Evolutionary conservation across 2,113 vertebrate genomes (phyloP).

Genomic region (Centrocercus urophasianus): DNA sequence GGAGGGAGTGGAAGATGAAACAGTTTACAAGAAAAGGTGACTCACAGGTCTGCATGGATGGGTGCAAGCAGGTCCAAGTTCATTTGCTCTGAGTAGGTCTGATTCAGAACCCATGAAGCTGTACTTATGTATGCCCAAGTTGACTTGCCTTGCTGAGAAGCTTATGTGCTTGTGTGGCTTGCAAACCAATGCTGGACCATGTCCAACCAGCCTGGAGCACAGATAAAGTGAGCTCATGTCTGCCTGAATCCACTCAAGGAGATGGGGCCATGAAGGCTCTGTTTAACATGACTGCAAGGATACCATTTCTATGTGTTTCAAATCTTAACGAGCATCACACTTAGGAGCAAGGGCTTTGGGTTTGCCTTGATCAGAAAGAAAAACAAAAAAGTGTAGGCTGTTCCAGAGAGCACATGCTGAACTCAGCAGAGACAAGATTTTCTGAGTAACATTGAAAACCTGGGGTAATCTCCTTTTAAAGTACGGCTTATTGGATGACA

Average conservation of each 20-base stretch:
- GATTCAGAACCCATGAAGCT: not conserved
- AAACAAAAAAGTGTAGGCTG: not conserved
- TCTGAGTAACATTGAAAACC: not conserved
- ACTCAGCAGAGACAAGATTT: not conserved
- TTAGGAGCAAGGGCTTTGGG: not conserved
- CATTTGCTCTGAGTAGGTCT: not conserved
- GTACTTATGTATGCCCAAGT: not conserved
- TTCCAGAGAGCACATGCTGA: not conserved
- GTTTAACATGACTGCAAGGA: not conserved
- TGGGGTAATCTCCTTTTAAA: not conserved
- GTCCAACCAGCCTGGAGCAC: not conserved
- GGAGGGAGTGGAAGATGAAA: conserved; percentile 19
- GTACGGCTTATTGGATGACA: not conserved
- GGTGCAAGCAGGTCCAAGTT: conserved; percentile 1
- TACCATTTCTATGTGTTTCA: not conserved
- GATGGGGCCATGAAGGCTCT: fast-evolving
- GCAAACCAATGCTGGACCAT: not conserved
- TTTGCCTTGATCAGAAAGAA: not conserved
- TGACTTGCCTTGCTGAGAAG: not conserved
- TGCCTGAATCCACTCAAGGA: not conserved
- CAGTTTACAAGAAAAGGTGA: not conserved
- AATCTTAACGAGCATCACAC: not conserved
- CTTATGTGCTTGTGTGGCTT: not conserved
- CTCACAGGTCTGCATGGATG: not conserved
- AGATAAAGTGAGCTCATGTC: conserved; percentile 10